A percentile compares a stretch with the other conserved stretches of the same genome.
Evolutionary conservation across 2,113 vertebrate species (phyloP).

Genomic region (Vulpes vulpes): DNA sequence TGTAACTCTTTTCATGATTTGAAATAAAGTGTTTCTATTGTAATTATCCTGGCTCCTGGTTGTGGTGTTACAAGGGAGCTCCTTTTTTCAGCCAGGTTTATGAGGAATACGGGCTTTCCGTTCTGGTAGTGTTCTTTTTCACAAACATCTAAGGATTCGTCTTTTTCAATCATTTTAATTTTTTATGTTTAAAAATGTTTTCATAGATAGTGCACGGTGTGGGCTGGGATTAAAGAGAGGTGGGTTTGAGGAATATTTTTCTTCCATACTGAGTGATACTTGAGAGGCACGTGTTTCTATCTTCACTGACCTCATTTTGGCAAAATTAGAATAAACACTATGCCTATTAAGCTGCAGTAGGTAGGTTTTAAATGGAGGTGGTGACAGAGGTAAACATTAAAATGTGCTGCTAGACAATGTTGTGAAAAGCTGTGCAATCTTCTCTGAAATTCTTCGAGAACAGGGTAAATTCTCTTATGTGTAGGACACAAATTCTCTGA

Average conservation of each 20-base stretch:
- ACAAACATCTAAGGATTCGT: background rate
- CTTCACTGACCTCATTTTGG: slow-evolving; percentile 19
- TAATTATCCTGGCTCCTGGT: slow-evolving; percentile 72
- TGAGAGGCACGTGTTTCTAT: background rate
- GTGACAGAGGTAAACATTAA: background rate
- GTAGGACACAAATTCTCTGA: background rate
- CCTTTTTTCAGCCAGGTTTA: slow-evolving; percentile 66
- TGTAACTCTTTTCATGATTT: slow-evolving; percentile 79
- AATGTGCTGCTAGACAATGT: background rate
- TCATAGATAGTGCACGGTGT: background rate
- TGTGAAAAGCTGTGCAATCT: background rate
- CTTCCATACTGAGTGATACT: background rate
- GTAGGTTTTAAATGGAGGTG: slow-evolving; percentile 36
- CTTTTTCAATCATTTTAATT: background rate
- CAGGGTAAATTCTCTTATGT: background rate
- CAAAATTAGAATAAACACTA: slow-evolving; percentile 39
- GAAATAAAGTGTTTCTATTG: slow-evolving; percentile 78
- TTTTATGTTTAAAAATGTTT: slow-evolving; percentile 44
- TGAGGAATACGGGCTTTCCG: slow-evolving; percentile 39
- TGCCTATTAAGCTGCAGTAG: background rate
- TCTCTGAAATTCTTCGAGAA: slow-evolving; percentile 45
- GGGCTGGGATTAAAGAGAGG: background rate
- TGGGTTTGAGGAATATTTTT: background rate
- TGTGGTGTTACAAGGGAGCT: slow-evolving; percentile 69
- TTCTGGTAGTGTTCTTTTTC: background rate